A percentile compares a stretch with the other conserved stretches of the same genome.
Conservation (phyloP, 2,113 vertebrate species). For the Butastur rufipennis region DNA sequence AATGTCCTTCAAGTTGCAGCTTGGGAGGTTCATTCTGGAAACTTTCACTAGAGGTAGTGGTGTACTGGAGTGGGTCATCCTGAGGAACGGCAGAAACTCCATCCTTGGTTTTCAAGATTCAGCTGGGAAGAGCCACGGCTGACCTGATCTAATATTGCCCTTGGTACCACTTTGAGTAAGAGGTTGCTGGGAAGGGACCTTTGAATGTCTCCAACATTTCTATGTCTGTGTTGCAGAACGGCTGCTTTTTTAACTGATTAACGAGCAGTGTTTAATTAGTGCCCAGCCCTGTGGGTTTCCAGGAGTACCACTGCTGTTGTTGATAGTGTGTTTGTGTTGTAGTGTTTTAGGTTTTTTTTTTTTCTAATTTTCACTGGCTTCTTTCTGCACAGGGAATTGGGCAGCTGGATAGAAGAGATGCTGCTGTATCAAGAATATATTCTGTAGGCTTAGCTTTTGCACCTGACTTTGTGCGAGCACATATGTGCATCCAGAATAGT, state of each 20-base stretch:
- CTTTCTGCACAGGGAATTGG: background rate
- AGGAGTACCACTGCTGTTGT: background rate
- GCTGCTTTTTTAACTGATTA: background rate
- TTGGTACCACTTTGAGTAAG: background rate
- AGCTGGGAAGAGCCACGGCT: background rate
- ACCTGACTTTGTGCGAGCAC: background rate
- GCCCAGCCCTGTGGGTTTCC: background rate
- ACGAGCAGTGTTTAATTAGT: background rate
- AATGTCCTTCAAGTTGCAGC: background rate
- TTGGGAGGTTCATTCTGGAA: background rate
- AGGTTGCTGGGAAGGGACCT: background rate
- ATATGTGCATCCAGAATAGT: background rate
- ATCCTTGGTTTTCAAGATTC: background rate
- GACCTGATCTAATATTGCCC: background rate
- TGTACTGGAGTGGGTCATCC: background rate
- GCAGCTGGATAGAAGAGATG: background rate
- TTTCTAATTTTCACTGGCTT: background rate
- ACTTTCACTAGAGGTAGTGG: background rate
- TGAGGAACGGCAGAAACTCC: background rate
- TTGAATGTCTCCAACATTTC: background rate
- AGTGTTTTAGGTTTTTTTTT: background rate
- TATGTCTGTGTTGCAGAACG: background rate
- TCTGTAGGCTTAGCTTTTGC: background rate
- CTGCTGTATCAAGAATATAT: background rate
- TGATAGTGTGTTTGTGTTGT: background rate